These are phyloP conservation scores for Chelidonichthys spinosus DNA, from an alignment of 2,797 vertebrate genomes.

Conservation along the genomic window DNA sequence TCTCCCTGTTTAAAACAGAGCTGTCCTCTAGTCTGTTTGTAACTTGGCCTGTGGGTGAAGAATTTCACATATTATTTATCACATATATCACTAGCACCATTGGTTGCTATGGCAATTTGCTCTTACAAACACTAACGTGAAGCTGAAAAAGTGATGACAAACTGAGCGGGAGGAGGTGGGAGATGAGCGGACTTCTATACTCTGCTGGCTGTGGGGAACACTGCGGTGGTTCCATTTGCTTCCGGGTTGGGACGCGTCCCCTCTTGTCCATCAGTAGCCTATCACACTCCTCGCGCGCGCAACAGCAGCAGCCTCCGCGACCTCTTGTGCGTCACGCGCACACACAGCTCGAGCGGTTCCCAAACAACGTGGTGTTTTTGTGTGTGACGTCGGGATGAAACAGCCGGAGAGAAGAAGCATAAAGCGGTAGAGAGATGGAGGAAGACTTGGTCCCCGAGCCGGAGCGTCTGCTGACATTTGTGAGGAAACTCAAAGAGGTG, in stretches of 20 bases:
- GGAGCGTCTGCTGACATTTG: slow-evolving; percentile 64
- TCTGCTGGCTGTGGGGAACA: not conserved
- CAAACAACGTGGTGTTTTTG: not conserved
- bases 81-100: too few species aligned
- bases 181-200: not conserved
- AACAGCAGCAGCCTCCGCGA: slow-evolving; percentile 22
- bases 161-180: not conserved
- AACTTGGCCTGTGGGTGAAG: too few species aligned
- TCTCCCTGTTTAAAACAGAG: too few species aligned
- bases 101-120: not conserved
- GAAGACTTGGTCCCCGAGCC: slow-evolving; percentile 33
- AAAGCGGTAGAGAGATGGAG: slow-evolving; percentile 63
- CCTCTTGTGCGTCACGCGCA: not conserved
- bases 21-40: too few species aligned
- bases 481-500: slow-evolving; percentile 83
- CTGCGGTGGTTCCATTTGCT: not conserved
- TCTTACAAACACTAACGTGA: too few species aligned
- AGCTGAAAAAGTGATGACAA: not conserved
- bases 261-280: not conserved
- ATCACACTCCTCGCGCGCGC: slow-evolving; percentile 11
- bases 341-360: not conserved
- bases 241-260: slow-evolving; percentile 17
- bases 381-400: not conserved
- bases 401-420: not conserved
- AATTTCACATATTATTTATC: too few species aligned